Evolutionary conservation across 2,888 invertebrate species (phyloP).

Genomic region (Palloptera scutellata): DNA sequence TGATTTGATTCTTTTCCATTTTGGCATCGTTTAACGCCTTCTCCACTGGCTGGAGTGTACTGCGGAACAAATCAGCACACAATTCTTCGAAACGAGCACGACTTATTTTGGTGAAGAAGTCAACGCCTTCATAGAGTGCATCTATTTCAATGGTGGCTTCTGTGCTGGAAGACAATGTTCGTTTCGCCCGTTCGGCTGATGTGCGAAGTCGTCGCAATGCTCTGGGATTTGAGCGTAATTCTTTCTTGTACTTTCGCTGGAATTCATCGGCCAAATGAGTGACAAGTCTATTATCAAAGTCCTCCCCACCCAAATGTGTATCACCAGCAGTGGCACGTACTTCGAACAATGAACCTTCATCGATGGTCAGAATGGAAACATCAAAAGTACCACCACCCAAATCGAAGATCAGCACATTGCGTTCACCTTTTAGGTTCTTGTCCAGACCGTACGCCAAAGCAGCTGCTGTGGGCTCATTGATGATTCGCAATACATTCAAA

Average conservation of each 20-base stretch:
- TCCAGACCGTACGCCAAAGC: conserved; percentile 92
- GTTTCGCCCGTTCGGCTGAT: conserved; percentile 80
- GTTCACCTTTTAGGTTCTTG: conserved; percentile 81
- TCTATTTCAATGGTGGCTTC: conserved; percentile 80
- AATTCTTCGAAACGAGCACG: conserved; percentile 81
- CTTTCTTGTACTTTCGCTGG: conserved; percentile 79
- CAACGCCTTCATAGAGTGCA: conserved; percentile 75
- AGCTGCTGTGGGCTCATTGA: conserved; percentile 91
- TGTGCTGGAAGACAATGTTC: conserved; percentile 80
- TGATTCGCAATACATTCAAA: conserved; percentile 87
- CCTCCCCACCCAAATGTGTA: conserved; percentile 91
- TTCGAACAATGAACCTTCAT: conserved; percentile 86
- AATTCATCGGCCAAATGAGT: conserved; percentile 86
- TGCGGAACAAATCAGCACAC: conserved; percentile 75
- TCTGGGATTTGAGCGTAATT: conserved; percentile 70
- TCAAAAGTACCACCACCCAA: conserved; percentile 88
- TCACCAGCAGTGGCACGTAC: conserved; percentile 93
- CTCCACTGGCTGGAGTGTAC: conserved; percentile 79
- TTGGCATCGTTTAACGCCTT: conserved; percentile 81
- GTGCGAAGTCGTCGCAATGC: conserved; percentile 75
- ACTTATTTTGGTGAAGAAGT: conserved; percentile 76
- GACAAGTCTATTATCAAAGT: conserved; percentile 87
- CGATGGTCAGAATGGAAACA: conserved; percentile 92
- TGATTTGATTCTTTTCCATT: conserved; percentile 77
- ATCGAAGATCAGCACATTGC: conserved; percentile 76